Evolutionary conservation across 2,113 vertebrate genomes (phyloP), one percentile per base, ranked within the genome.

Genomic region (Microtus richardsoni): DNA sequence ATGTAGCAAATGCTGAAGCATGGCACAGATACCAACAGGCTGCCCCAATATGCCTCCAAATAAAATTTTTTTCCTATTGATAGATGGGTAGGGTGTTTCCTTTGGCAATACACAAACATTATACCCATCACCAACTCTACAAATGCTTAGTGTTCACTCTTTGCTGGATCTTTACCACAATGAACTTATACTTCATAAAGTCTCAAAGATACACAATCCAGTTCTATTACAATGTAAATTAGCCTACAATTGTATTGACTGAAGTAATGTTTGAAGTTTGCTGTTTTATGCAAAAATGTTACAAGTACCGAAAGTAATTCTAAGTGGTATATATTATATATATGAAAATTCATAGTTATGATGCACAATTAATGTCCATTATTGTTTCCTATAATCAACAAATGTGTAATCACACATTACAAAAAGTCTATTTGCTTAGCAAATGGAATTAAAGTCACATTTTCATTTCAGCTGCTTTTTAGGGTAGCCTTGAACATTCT

Each of bases 71-170:
- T 39, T 16, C 22, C 49, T 49, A 60, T 58, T 58, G 39, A 10
- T 22, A 71, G 24, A 52, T 1, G 52, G 24, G 9, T n/a, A 26
- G 28, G 13, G 1, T 28, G 5, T 36, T 2, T 36, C 41, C 4
- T 77, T 74, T 33, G 44, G n/a, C 33, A 17, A 14, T 36, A 16
- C 2, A 0, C 0, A 74, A 3, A n/a, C 0, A 24, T 49, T 33
- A 12, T n/a, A 22, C 24, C 14, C 17, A 13, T 16, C 11, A 7
- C 13, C 9, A 22, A 1, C 19, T 79, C 58, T 85, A 49, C 41
- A 33, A 60, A 4, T 28, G n/a, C 10, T 14, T 33, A 71, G 14
- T 5, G 22, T 16, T 91, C 21, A 7, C 8, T 77, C 26, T 54
- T 33, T 39, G 13, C 21, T 78, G 22, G 14, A 14, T n/a, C 1